Conservation (phyloP, 1,140 invertebrate species). For the Drosophila paulistorum region DNA sequence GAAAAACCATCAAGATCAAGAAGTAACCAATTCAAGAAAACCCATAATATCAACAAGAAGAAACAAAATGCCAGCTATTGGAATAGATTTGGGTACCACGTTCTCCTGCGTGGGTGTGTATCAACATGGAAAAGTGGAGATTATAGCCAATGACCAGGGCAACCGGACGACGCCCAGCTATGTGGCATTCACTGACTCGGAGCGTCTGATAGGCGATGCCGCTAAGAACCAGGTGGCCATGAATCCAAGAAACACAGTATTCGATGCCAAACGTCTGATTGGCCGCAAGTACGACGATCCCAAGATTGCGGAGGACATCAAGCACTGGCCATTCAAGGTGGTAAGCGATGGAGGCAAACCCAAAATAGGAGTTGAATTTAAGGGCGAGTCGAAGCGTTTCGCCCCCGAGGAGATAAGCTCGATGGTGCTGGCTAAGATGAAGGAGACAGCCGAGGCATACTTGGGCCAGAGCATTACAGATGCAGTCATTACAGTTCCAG, state of each 20-base stretch:
- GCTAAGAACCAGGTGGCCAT: conserved; percentile 87
- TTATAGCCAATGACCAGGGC: conserved; percentile 97
- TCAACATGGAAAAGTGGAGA: conserved; percentile 94
- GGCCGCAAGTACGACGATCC: conserved; percentile 88
- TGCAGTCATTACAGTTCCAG: conserved; percentile 86
- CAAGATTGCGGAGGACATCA: conserved; percentile 90
- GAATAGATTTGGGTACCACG: conserved; percentile 90
- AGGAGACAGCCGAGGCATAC: conserved; percentile 91
- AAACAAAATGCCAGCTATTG: conserved; percentile 85
- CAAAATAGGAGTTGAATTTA: conserved; percentile 89
- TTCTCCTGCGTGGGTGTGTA: conserved; percentile 92
- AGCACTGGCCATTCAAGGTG: conserved; percentile 90
- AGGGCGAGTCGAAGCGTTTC: conserved; percentile 89
- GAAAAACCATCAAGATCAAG: background rate
- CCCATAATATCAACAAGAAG: conserved; percentile 6
- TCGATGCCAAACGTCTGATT: conserved; percentile 86
- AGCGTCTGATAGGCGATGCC: conserved; percentile 97
- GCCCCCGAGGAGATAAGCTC: conserved; percentile 90
- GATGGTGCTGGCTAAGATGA: conserved; percentile 92
- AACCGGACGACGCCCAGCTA: conserved; percentile 98
- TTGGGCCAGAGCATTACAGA: conserved; percentile 87
- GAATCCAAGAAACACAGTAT: conserved; percentile 80
- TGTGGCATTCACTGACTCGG: conserved; percentile 97
- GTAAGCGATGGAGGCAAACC: conserved; percentile 87
- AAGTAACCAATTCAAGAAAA: conserved; percentile 1